Evolutionary conservation across 2,797 vertebrate species (phyloP).

Genomic region (Enteromius fasciolatus): DNA sequence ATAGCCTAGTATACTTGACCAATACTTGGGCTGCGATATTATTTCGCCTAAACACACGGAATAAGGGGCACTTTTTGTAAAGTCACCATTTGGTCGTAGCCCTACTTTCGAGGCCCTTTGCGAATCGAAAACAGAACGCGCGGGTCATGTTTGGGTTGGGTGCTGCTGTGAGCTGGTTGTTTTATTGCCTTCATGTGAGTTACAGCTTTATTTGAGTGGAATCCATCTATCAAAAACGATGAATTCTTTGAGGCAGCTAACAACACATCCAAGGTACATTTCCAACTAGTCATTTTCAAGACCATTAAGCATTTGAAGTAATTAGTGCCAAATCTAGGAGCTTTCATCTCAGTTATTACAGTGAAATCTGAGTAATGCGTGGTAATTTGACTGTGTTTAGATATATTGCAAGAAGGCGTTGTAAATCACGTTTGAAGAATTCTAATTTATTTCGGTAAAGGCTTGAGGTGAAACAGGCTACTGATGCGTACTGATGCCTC

Average conservation of each 20-base stretch:
- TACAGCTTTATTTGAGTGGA: constrained; percentile 48
- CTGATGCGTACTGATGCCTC: constrained; percentile 71
- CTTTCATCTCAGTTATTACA: constrained; percentile 75
- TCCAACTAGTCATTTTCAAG: constrained; percentile 91
- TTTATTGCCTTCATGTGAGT: constrained; percentile 10
- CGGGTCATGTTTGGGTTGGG: neutral
- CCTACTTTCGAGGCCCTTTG: constrained; percentile 21
- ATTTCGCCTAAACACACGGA: neutral
- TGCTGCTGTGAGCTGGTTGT: constrained; percentile 7
- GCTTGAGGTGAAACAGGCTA: constrained; percentile 61
- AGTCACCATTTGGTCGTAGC: constrained; percentile 13
- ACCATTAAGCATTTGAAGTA: constrained; percentile 89
- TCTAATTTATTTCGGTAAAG: constrained; percentile 67
- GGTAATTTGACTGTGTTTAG: constrained; percentile 90
- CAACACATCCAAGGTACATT: constrained; percentile 91
- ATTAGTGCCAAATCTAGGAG: constrained; percentile 82
- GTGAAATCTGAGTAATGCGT: constrained; percentile 89
- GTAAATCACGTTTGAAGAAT: constrained; percentile 82
- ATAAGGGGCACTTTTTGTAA: constrained; percentile 33
- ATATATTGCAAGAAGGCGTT: constrained; percentile 85
- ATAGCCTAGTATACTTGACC: neutral
- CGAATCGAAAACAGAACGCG: neutral
- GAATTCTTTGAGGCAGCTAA: constrained; percentile 88
- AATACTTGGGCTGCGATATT: neutral
- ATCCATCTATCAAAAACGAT: constrained; percentile 85